Conservation (phyloP, 2,797 vertebrate genomes). For the Moxostoma hubbsi region DNA sequence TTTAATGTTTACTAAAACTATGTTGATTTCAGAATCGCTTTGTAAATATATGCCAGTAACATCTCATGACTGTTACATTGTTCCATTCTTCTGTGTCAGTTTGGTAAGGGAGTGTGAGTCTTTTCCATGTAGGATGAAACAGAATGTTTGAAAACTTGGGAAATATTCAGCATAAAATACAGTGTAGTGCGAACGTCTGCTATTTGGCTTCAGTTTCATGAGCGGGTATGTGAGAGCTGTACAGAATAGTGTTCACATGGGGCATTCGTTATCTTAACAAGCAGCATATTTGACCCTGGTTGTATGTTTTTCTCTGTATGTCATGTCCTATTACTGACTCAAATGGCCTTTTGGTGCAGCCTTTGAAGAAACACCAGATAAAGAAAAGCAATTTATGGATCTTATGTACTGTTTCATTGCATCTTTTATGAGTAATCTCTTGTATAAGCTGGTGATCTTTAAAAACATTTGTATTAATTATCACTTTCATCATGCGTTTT, state of each 20-base stretch:
- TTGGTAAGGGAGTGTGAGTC: background rate
- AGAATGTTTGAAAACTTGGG: conserved; percentile 25
- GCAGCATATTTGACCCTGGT: conserved; percentile 63
- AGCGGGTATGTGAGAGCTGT: conserved; percentile 52
- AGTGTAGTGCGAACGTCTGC: conserved; percentile 40
- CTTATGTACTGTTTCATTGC: conserved; percentile 28
- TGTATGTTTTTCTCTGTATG: conserved; percentile 68
- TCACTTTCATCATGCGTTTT: background rate
- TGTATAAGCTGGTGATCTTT: conserved; percentile 4
- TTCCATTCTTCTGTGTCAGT: too few species aligned
- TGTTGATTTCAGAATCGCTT: background rate
- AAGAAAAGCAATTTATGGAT: conserved; percentile 38
- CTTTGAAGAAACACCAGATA: conserved; percentile 52
- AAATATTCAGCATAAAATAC: conserved; percentile 39
- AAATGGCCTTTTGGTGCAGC: conserved; percentile 51
- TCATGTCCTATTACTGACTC: conserved; percentile 61
- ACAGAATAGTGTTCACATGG: conserved; percentile 50
- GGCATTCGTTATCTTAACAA: conserved; percentile 58
- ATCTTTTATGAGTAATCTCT: conserved; percentile 36
- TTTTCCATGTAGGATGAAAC: conserved; percentile 8
- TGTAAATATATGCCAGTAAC: background rate
- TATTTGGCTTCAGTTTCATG: conserved; percentile 54
- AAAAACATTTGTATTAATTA: conserved; percentile 11
- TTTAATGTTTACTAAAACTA: background rate
- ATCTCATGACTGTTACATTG: background rate